These are phyloP conservation scores for Chymomyza costata DNA, from an alignment of 1,140 invertebrate species.

Conservation along the genomic window DNA sequence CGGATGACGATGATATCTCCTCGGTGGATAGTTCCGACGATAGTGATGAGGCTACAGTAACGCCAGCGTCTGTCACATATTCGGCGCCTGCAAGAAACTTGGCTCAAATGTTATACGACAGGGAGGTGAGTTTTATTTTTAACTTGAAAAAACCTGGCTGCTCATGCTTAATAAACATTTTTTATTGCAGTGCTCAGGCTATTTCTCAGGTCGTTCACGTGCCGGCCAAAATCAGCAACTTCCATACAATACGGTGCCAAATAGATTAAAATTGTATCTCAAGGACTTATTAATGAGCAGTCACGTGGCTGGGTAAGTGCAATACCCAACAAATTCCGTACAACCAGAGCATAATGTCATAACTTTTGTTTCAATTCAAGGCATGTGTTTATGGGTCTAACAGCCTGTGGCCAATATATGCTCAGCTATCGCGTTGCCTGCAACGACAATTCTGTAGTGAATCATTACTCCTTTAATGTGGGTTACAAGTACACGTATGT, in stretches of 20 bases:
- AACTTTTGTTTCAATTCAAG: conserved; percentile 70
- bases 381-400: conserved; percentile 95
- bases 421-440: conserved; percentile 86
- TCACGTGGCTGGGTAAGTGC: conserved; percentile 67
- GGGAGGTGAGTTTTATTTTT: conserved; percentile 45
- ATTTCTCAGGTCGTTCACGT: conserved; percentile 46
- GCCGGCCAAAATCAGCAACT: conserved; percentile 52
- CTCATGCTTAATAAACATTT: neutral
- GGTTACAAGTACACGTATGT: conserved; percentile 74
- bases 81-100: conserved; percentile 37
- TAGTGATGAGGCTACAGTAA: conserved; percentile 36
- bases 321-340: neutral
- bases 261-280: conserved; percentile 79
- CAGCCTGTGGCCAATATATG: conserved; percentile 93
- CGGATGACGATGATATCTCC: conserved; percentile 62
- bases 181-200: conserved; percentile 38
- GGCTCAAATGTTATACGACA: conserved; percentile 55
- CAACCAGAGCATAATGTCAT: neutral
- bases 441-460: conserved; percentile 75
- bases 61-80: conserved; percentile 27
- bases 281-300: conserved; percentile 77
- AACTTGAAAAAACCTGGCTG: neutral
- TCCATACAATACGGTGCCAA: conserved; percentile 79
- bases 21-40: conserved; percentile 63
- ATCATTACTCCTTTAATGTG: conserved; percentile 70